Evolutionary conservation across 2,888 invertebrate species (phyloP), one percentile per base, ranked within the genome.

Genomic region (Rhabditophanes sp.): DNA sequence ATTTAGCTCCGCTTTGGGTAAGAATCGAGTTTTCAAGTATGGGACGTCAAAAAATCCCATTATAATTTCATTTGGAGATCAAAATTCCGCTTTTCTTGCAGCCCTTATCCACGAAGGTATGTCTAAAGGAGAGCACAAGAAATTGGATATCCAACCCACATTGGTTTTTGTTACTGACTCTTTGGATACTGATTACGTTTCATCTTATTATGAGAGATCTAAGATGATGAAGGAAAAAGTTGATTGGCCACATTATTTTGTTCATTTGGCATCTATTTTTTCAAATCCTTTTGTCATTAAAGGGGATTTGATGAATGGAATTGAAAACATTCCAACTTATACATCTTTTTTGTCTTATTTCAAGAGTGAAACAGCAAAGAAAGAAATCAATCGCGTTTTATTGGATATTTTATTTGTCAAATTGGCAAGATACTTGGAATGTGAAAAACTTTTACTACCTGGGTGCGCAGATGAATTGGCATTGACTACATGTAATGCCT

Each of bases 1-100:
- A 36, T 59, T 59, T 35, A 41, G 56, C 25, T 44, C 52, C 5
- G 32, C 52, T 3, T 21, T 59, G 7, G 60, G 56, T 21, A 57
- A 54, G 35, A 35, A 45, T 24, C 41, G 48, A 14, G 43, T 55
- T 12, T 55, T 44, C 22, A 49, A 44, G 41, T 51, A 51, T 15
- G 47, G 37, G 2, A 42, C 45, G 11, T 34, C 44, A 9, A 39
- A 44, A 15, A 39, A 48, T 16, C 38, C 48, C 1, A 11, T 56
- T 17, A 25, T 56, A 3, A 37, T 51, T 3, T 53, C 38, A 24
- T 47, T 46, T 22, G 56, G 50, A 16, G 25, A 39, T 21, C 5
- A 14, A 4, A 25, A 21, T 14, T 39, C 39, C 6, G 39, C 32
- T 5, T 21, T 39, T 9, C 23, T 39, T 23, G 16, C 40, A 4